A percentile compares a stretch with the other conserved stretches of the same genome.
phyloP scores from a whole-genome alignment of 2,113 vertebrate genomes.

The Sinocyclocheilus rhinocerous region DNA sequence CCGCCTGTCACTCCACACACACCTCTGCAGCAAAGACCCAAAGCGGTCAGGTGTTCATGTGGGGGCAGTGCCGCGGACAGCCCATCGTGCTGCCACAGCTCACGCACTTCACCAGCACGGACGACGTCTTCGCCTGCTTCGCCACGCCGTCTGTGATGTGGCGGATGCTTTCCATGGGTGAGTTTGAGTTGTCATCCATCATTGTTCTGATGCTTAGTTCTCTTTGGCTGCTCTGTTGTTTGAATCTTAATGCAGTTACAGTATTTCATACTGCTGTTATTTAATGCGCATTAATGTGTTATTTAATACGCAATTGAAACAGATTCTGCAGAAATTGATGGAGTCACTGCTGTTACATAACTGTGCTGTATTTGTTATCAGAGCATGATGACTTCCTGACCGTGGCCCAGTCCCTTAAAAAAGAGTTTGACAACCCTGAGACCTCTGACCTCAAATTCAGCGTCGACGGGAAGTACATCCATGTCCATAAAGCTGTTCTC shows the following conservation, averaged over 20 bases:
- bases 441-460: constrained; percentile 95
- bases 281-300: not conserved
- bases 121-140: constrained; percentile 90
- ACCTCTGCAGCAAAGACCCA: constrained; percentile 83
- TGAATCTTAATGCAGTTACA: not conserved
- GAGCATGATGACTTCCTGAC: constrained; percentile 95
- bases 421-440: constrained; percentile 95
- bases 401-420: constrained; percentile 92
- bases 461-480: constrained; percentile 92
- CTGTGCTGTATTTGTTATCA: constrained; percentile 63
- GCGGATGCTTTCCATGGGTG: constrained; percentile 84
- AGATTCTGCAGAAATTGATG: not conserved
- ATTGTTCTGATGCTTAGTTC: not conserved
- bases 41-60: constrained; percentile 83
- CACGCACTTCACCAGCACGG: constrained; percentile 85
- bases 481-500: constrained; percentile 95
- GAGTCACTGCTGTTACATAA: not conserved
- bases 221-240: not conserved
- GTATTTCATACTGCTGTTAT: not conserved
- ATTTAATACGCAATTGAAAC: not conserved
- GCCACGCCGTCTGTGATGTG: constrained; percentile 86
- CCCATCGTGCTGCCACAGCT: constrained; percentile 81
- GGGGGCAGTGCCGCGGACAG: constrained; percentile 88
- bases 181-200: constrained; percentile 51
- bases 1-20: constrained; percentile 82